Evolutionary conservation across 2,797 vertebrate genomes (phyloP), one percentile per base, ranked within the genome.

Genomic region (Sebastes kiyomatsui): DNA sequence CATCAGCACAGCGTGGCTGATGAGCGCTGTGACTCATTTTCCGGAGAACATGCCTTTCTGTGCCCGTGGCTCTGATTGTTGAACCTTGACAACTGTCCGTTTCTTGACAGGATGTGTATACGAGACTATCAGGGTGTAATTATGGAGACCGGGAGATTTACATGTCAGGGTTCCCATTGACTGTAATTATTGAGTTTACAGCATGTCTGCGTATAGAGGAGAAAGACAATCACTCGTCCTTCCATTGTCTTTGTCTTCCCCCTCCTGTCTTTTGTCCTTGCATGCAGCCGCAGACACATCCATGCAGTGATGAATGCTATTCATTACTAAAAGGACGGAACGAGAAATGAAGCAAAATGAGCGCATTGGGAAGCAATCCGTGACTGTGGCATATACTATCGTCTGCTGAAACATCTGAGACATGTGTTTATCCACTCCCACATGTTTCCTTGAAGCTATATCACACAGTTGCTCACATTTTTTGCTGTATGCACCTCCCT

Each of bases 341-440:
- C 4, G 28, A 76, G 77, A 90, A 91, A 89, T 88, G 72, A 75
- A 86, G 85, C 64, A 66, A 79, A 88, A 92, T 89, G 83, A 86
- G 83, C 75, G 74, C 77, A 85, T 68, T 88, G 73, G 60, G 75
- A 81, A 72, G 67, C 66, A 75, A 77, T 83, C 79, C 28, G 69
- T 81, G 87, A 84, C 84, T 79, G 16, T 68, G 75, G 69, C 59
- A 79, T 81, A 78, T 74, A 71, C 72, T 35, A 66, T 80, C 22
- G 42, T 68, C 74, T 87, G 67, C 72, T 16, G 60, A 77, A 65
- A 83, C 66, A 78, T 88, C 75, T 67, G 76, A 90, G 83, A 88
- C 80, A 73, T 85, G 77, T 86, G 84, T 89, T 88, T 86, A 90
- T 89, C 85, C 89, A 84, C 87, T 84, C 87, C 81, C 73, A 90